A percentile compares a stretch with the other conserved stretches of the same genome.
These are phyloP conservation scores for Halictus ligatus DNA, from an alignment of 2,888 invertebrate genomes.

Conservation along the genomic window DNA sequence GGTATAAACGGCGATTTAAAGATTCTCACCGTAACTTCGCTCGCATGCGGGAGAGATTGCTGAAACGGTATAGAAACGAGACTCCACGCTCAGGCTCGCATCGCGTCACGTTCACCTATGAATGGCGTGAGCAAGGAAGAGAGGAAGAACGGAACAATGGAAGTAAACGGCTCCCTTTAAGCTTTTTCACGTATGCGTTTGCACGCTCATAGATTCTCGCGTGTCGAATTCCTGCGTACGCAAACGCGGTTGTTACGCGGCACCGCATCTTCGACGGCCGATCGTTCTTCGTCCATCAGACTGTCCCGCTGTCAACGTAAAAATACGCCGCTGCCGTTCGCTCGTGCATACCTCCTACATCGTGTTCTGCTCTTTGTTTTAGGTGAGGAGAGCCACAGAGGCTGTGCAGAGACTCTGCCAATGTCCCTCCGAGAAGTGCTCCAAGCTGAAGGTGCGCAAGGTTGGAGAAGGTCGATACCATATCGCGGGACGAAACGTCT, in stretches of 20 bases:
- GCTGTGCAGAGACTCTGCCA: constrained; percentile 91
- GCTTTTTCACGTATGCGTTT: constrained; percentile 62
- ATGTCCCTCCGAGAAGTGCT: constrained; percentile 89
- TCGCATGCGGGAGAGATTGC: not conserved
- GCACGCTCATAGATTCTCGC: constrained; percentile 50
- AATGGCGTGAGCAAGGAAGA: constrained; percentile 22
- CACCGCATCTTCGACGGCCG: constrained; percentile 46
- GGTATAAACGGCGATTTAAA: not conserved
- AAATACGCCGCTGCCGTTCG: constrained; percentile 35
- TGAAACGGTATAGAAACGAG: not conserved
- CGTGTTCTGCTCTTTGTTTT: constrained; percentile 23
- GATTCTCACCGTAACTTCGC: not conserved
- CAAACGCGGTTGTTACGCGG: constrained; percentile 54
- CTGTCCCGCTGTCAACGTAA: constrained; percentile 25
- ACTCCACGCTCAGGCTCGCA: constrained; percentile 16
- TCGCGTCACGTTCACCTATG: constrained; percentile 47
- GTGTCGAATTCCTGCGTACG: constrained; percentile 58
- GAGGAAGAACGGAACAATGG: constrained; percentile 48
- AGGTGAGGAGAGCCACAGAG: constrained; percentile 85
- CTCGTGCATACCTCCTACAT: constrained; percentile 13
- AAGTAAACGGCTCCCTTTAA: constrained; percentile 41
- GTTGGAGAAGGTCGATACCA: constrained; percentile 94
- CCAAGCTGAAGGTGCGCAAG: constrained; percentile 91
- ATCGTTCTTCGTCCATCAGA: constrained; percentile 51
- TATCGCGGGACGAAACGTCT: constrained; percentile 94